phyloP scores from a whole-genome alignment of 2,888 invertebrate genomes.

The Crematogaster levior region DNA sequence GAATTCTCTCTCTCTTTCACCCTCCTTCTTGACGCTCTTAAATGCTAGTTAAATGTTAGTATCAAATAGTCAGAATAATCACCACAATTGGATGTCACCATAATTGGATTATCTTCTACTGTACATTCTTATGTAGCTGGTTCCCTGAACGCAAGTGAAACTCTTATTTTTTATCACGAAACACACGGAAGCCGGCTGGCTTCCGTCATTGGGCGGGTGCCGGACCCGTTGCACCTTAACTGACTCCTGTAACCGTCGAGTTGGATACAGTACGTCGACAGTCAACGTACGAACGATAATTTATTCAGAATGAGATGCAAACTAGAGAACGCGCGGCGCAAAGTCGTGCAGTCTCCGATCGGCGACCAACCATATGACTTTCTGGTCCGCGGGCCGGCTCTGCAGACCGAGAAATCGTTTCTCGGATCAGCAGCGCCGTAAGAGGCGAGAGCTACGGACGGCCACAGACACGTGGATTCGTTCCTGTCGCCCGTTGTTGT shows the following conservation, averaged over 20 bases:
- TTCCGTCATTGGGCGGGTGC: conserved; percentile 71
- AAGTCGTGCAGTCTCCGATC: conserved; percentile 71
- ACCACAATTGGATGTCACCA: not conserved
- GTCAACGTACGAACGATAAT: conserved; percentile 70
- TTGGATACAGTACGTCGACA: conserved; percentile 49
- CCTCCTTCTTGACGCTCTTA: not conserved
- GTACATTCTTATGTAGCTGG: not conserved
- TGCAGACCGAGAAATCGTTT: conserved; percentile 76
- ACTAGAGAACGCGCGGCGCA: conserved; percentile 60
- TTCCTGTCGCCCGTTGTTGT: conserved; percentile 42
- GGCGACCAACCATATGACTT: conserved; percentile 64
- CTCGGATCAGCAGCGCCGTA: conserved; percentile 64
- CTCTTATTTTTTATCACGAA: conserved; percentile 56
- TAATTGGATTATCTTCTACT: not conserved
- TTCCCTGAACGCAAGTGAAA: not conserved
- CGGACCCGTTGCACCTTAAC: conserved; percentile 64
- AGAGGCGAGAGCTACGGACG: conserved; percentile 40
- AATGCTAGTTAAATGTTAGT: too few relatives aligned
- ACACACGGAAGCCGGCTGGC: conserved; percentile 65
- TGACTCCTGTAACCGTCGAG: conserved; percentile 56
- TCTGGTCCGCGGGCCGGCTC: conserved; percentile 62
- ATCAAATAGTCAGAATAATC: too few relatives aligned
- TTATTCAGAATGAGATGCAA: conserved; percentile 71
- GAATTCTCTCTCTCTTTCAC: not conserved
- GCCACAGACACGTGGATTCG: conserved; percentile 60